Percentiles rank a stretch among this genome's conserved stretches.
These are phyloP conservation scores for Epiblema foenella DNA, from an alignment of 2,888 invertebrate species.

Conservation along the genomic window DNA sequence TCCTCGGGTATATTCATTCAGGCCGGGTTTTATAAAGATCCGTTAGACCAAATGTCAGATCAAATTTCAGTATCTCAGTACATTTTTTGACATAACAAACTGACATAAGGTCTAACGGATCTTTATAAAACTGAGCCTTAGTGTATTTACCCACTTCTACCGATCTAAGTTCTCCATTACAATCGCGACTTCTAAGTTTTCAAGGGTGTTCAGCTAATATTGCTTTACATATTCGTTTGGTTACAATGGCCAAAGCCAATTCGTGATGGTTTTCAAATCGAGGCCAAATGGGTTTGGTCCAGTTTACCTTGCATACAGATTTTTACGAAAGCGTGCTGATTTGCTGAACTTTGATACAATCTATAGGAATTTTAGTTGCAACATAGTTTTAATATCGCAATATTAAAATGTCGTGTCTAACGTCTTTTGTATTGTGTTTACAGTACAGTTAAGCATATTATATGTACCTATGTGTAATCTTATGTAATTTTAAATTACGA, in stretches of 20 bases:
- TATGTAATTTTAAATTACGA: too few relatives aligned
- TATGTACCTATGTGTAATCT: too few relatives aligned
- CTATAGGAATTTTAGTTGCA: constrained; percentile 27
- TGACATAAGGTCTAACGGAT: too few relatives aligned
- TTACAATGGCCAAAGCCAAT: constrained; percentile 37
- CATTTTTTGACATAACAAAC: too few relatives aligned
- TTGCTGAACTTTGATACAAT: constrained; percentile 38
- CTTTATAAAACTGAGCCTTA: too few relatives aligned
- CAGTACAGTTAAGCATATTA: too few relatives aligned
- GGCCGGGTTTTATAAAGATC: too few relatives aligned
- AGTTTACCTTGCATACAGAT: constrained; percentile 39
- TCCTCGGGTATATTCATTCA: too few relatives aligned
- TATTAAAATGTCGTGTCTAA: background rate
- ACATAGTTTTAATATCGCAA: constrained; percentile 23
- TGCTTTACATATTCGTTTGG: constrained; percentile 38
- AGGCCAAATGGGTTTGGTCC: constrained; percentile 36
- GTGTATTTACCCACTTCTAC: background rate
- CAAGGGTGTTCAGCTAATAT: constrained; percentile 23
- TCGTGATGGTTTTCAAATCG: constrained; percentile 42
- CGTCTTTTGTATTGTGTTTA: background rate
- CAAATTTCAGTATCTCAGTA: too few relatives aligned
- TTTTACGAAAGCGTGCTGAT: constrained; percentile 41
- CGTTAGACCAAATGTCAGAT: too few relatives aligned
- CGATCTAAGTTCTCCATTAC: background rate
- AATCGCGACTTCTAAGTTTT: background rate